Conservation (phyloP, 1,140 invertebrate genomes). For the Drosophila watanabei region DNA sequence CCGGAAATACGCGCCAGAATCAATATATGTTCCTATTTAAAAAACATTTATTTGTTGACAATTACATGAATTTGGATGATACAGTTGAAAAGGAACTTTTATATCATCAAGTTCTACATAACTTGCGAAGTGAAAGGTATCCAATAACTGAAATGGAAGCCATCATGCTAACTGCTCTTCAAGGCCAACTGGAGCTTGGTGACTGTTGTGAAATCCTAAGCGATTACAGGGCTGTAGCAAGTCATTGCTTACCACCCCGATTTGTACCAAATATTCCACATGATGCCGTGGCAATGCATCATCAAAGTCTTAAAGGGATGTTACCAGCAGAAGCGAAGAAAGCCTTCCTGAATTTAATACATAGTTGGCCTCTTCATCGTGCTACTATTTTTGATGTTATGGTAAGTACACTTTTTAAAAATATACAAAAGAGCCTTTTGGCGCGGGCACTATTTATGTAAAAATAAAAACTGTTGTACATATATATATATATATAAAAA, state of each 20-base stretch:
- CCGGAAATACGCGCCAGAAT: constrained; percentile 58
- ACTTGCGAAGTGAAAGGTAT: constrained; percentile 95
- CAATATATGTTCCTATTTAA: constrained; percentile 93
- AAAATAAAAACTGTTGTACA: too few species aligned
- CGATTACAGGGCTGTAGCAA: constrained; percentile 91
- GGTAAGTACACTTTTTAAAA: constrained; percentile 60
- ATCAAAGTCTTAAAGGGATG: constrained; percentile 95
- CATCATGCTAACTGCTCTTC: constrained; percentile 97
- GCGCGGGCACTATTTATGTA: too few species aligned
- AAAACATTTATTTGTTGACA: constrained; percentile 96
- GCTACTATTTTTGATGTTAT: constrained; percentile 98
- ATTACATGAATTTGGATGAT: constrained; percentile 93
- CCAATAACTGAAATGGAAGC: constrained; percentile 97
- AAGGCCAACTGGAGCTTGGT: constrained; percentile 96
- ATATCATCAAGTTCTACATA: constrained; percentile 97
- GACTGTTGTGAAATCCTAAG: constrained; percentile 90
- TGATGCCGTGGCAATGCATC: constrained; percentile 94
- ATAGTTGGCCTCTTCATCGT: constrained; percentile 96
- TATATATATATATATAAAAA: too few species aligned
- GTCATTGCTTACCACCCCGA: constrained; percentile 93
- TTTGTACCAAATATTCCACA: constrained; percentile 90
- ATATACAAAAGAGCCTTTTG: background rate
- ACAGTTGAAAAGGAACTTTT: constrained; percentile 97
- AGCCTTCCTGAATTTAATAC: constrained; percentile 96
- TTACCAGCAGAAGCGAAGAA: constrained; percentile 94